phyloP scores from a whole-genome alignment of 2,888 invertebrate species.

The Pristionchus japonicus region DNA sequence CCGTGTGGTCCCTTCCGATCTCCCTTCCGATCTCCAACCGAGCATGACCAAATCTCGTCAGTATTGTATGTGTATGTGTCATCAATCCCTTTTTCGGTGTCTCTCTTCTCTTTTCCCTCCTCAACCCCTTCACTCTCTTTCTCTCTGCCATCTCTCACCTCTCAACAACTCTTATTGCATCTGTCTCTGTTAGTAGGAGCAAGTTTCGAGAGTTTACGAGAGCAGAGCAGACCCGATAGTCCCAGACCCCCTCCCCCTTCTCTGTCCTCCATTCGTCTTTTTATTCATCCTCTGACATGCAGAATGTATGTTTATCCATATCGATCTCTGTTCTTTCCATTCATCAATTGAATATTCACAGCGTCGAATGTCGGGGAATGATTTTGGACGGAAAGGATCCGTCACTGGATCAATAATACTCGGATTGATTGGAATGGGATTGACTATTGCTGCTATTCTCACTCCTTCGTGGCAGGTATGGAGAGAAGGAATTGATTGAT shows the following conservation, averaged over 20 bases:
- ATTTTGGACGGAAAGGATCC: conserved; percentile 64
- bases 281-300: not conserved
- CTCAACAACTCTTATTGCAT: conserved; percentile 39
- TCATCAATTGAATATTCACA: conserved; percentile 45
- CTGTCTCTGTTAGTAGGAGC: conserved; percentile 12
- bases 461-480: conserved; percentile 72
- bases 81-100: conserved; percentile 30
- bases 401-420: conserved; percentile 65
- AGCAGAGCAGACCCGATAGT: not conserved
- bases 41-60: conserved; percentile 32
- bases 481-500: not conserved
- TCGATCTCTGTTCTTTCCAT: not conserved
- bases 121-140: not conserved
- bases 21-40: not conserved
- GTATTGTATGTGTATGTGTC: conserved; percentile 6
- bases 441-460: conserved; percentile 73
- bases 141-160: conserved; percentile 10
- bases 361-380: conserved; percentile 60
- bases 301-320: conserved; percentile 17
- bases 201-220: not conserved
- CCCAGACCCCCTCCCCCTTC: too few relatives aligned
- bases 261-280: not conserved
- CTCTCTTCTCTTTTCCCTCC: conserved; percentile 1
- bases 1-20: not conserved
- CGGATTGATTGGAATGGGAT: conserved; percentile 70